Conservation (phyloP, 35 echinoderm and acorn worm species). For the Amphiura filiformis region DNA sequence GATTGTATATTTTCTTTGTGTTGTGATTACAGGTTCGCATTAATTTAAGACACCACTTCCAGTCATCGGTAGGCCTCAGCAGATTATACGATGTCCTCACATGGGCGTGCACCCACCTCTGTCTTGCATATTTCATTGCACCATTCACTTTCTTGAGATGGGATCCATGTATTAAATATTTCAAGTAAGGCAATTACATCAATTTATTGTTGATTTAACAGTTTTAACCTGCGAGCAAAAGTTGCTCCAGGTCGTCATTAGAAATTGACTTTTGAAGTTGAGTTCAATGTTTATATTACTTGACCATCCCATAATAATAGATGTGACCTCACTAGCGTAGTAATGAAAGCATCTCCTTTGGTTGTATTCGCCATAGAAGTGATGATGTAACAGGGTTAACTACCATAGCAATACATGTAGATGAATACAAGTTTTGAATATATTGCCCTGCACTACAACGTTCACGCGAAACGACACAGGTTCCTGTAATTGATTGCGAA, state of each 20-base stretch:
- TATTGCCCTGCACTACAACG: too few relatives aligned
- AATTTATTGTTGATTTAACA: not conserved
- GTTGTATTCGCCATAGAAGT: too few relatives aligned
- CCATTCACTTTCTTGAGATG: conserved; percentile 64
- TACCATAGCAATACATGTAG: too few relatives aligned
- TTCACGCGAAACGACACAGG: not conserved
- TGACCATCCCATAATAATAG: too few relatives aligned
- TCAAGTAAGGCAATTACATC: conserved; percentile 37
- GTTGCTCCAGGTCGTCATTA: too few relatives aligned
- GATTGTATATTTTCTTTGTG: not conserved
- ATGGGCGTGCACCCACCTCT: conserved; percentile 51
- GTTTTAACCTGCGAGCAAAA: not conserved
- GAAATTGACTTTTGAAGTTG: not conserved
- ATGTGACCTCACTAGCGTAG: too few relatives aligned
- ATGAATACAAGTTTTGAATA: too few relatives aligned
- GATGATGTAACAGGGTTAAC: too few relatives aligned
- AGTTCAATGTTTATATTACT: too few relatives aligned
- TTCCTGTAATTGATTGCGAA: not conserved
- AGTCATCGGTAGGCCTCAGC: conserved; percentile 13
- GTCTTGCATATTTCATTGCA: conserved; percentile 58
- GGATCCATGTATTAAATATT: conserved; percentile 47
- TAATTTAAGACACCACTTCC: conserved; percentile 49
- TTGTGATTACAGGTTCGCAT: conserved; percentile 25
- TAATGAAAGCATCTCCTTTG: too few relatives aligned
- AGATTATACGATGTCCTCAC: conserved; percentile 53